phyloP scores from a whole-genome alignment of 2,113 vertebrate genomes.

The Pampusana beccarii region DNA sequence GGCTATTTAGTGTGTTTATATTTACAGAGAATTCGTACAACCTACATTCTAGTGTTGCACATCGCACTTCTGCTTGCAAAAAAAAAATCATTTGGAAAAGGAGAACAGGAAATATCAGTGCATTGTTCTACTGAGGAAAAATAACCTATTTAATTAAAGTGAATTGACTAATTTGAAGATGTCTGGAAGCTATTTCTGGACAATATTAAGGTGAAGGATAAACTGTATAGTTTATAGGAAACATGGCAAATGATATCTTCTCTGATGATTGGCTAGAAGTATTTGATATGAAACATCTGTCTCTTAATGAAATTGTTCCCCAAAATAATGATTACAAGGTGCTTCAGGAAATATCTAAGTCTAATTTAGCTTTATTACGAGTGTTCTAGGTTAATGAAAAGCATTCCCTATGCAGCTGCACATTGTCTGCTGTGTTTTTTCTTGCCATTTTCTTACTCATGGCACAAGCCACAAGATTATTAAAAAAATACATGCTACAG shows the following conservation, averaged over 20 bases:
- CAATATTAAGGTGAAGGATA: neutral
- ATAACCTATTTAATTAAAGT: neutral
- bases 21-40: neutral
- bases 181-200: conserved; percentile 19
- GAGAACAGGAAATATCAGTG: neutral
- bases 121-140: conserved; percentile 13
- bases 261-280: neutral
- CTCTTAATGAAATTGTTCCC: neutral
- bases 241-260: neutral
- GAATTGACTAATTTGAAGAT: conserved; percentile 7
- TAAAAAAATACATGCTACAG: neutral
- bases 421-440: neutral
- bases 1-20: neutral
- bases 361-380: conserved; percentile 43
- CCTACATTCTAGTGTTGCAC: neutral
- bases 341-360: conserved; percentile 48
- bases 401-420: conserved; percentile 3
- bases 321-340: conserved; percentile 38
- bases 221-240: neutral
- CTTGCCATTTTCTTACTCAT: neutral
- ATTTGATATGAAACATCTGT: conserved; percentile 11
- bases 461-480: neutral
- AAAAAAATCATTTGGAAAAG: neutral
- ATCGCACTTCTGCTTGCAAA: neutral
- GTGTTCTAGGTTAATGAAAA: conserved; percentile 49